Evolutionary conservation across 2,113 vertebrate species (phyloP), one percentile per base, ranked within the genome.

Genomic region (Sinocyclocheilus anophthalmus): DNA sequence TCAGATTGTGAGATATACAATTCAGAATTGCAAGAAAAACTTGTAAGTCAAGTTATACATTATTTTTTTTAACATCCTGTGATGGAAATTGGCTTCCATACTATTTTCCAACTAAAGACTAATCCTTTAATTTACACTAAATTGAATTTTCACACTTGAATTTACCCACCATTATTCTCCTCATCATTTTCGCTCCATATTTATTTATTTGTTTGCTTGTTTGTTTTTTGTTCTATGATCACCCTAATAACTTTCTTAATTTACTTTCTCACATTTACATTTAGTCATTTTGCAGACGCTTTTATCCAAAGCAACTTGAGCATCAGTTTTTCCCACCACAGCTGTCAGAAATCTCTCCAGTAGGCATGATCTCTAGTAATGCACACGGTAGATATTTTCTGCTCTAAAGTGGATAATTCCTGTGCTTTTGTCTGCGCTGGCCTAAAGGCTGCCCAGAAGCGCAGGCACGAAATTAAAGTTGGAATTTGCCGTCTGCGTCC

Each of bases 371-470:
- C 48, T 77, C 13, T 11, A 77, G 3, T 30, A 55, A 30, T 18
- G 16, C 75, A 55, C 48, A 77, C 8, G 14, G 42, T 48, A 72
- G 81, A n/a, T 59, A 39, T 59, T 42, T 73, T 33, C 30, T n/a
- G 20, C 30, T 42, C 10, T 10, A 59, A 83, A 83, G 48, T 7
- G 13, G 48, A 83, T 83, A 3, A 42, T 57, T 73, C 69, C 81
- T 73, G 0, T 13, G 39, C 63, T 69, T 77, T 70, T 53, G 63
- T 70, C 24, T 33, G 81, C 81, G 42, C 80, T 70, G 14, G 53
- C 81, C 63, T 2, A 7, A 16, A 50, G 48, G 16, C 33, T 57
- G 3, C 13, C 65, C 20, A 3, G 18, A 39, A 59, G 50, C 48
- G 13, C 12, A 13, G 33, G 7, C 81, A n/a, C 11, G 3, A 84